phyloP scores from a whole-genome alignment of 2,113 vertebrate genomes.

The Passer domesticus region DNA sequence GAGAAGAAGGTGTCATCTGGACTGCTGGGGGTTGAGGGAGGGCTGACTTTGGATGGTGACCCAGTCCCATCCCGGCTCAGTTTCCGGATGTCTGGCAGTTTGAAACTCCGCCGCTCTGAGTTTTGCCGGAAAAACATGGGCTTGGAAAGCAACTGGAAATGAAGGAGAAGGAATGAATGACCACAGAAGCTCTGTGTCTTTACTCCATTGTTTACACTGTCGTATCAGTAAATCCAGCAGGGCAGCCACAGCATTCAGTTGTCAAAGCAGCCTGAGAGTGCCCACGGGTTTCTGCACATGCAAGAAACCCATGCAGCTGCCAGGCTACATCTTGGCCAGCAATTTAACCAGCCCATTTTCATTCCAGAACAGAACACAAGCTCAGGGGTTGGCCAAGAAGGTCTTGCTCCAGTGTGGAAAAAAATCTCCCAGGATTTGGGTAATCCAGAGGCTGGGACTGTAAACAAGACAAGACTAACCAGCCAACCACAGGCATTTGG shows the following conservation, averaged over 20 bases:
- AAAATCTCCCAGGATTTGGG: neutral
- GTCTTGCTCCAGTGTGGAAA: neutral
- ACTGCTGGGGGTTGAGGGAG: constrained; percentile 95
- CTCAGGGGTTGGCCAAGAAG: neutral
- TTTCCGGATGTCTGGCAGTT: constrained; percentile 88
- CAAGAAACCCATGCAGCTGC: neutral
- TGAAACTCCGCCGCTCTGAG: constrained; percentile 92
- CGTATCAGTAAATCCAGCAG: neutral
- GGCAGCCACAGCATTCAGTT: neutral
- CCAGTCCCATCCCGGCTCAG: constrained; percentile 83
- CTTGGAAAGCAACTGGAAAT: constrained; percentile 76
- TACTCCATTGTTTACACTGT: neutral
- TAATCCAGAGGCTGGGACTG: neutral
- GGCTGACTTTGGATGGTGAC: constrained; percentile 88
- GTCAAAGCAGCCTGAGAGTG: neutral
- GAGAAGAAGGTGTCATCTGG: constrained; percentile 92
- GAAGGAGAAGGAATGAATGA: neutral
- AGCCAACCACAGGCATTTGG: constrained; percentile 29
- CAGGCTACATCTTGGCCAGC: neutral
- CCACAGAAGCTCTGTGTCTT: neutral
- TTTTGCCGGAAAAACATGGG: constrained; percentile 90
- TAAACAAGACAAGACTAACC: constrained; percentile 27
- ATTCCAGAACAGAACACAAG: neutral
- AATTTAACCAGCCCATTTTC: neutral
- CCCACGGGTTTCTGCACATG: neutral